Evolutionary conservation across 2,797 vertebrate genomes (phyloP).

Genomic region (Loris lydekkerianus): DNA sequence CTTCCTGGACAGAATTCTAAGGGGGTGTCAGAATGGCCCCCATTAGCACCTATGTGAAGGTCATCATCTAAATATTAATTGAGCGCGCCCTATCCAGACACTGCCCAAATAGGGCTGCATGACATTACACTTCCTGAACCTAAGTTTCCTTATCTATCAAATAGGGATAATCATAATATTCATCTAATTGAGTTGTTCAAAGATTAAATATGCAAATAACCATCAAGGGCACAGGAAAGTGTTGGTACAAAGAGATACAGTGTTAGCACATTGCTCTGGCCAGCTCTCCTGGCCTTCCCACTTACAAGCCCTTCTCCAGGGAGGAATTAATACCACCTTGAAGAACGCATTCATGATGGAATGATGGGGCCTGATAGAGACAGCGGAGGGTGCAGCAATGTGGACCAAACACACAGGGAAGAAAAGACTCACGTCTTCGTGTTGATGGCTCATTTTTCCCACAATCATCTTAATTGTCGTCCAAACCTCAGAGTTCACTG

Average conservation of each 20-base stretch:
- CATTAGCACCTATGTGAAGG: not conserved
- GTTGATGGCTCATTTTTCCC: not conserved
- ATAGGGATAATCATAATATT: not conserved
- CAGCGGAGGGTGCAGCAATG: not conserved
- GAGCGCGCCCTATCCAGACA: not conserved
- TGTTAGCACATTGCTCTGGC: not conserved
- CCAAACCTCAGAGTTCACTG: not conserved
- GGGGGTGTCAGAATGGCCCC: too few species aligned
- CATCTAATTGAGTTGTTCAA: not conserved
- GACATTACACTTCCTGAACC: not conserved
- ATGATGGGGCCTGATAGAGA: not conserved
- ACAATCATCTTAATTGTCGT: too few species aligned
- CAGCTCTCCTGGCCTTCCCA: not conserved
- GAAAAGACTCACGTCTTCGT: not conserved
- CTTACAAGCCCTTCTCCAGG: not conserved
- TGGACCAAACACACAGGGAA: not conserved
- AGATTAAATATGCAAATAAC: slow-evolving; percentile 54
- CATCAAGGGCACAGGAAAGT: not conserved
- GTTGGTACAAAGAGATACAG: not conserved
- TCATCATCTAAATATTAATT: not conserved
- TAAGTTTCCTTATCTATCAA: not conserved
- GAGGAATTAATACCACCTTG: not conserved
- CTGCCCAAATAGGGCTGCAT: not conserved
- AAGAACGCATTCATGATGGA: not conserved
- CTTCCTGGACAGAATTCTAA: not conserved